phyloP scores from a whole-genome alignment of 2,113 vertebrate species.

The Brachyhypopomus occidentalis region DNA sequence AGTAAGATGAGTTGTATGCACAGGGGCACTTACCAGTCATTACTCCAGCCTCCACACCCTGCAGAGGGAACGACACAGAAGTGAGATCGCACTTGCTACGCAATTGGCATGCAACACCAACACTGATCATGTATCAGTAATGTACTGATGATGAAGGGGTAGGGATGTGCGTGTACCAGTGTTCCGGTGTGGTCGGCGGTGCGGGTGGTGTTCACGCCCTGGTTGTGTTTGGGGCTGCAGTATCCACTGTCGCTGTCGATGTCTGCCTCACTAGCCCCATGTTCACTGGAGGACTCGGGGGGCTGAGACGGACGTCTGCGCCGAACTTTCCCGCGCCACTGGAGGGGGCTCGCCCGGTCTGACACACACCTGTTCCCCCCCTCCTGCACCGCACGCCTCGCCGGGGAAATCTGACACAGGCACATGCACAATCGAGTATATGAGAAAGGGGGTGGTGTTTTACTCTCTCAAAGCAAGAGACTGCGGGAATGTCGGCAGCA shows the following conservation, averaged over 20 bases:
- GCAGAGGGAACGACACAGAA: conserved; percentile 53
- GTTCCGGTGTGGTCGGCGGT: conserved; percentile 68
- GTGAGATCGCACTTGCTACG: not conserved
- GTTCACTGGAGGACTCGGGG: conserved; percentile 88
- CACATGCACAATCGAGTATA: not conserved
- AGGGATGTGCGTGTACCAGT: conserved; percentile 56
- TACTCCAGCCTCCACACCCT: conserved; percentile 84
- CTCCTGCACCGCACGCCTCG: conserved; percentile 73
- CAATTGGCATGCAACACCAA: not conserved
- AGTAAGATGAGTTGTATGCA: too few relatives aligned
- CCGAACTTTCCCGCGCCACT: conserved; percentile 87
- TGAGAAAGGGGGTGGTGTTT: too few relatives aligned
- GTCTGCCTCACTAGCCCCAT: conserved; percentile 90
- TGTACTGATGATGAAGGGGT: not conserved
- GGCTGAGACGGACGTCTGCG: conserved; percentile 84
- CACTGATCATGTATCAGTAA: not conserved
- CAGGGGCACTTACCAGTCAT: conserved; percentile 78
- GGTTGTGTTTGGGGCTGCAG: conserved; percentile 95
- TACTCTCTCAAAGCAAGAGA: too few relatives aligned
- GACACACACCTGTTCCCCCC: conserved; percentile 77
- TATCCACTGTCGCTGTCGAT: conserved; percentile 98
- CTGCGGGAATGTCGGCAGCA: too few relatives aligned
- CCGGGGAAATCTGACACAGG: conserved; percentile 85
- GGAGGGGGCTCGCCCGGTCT: conserved; percentile 77
- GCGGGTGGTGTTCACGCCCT: conserved; percentile 68